phyloP scores from a whole-genome alignment of 2,797 vertebrate species.

The Lacerta viridis region DNA sequence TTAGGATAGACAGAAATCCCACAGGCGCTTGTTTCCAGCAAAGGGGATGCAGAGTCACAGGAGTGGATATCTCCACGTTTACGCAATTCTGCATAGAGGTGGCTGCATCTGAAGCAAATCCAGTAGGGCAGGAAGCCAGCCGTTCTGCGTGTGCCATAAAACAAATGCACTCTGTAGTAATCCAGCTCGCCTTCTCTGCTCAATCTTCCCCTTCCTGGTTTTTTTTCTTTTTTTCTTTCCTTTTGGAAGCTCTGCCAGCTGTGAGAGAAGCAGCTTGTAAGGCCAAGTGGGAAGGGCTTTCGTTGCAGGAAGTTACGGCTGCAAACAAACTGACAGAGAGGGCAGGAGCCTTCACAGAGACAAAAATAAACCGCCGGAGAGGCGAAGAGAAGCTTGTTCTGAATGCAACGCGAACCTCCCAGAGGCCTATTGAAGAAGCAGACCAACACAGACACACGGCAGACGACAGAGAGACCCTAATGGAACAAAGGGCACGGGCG shows the following conservation, averaged over 20 bases:
- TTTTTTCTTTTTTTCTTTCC: neutral
- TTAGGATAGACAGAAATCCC: no score
- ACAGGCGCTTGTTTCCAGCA: no score
- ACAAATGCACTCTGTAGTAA: neutral
- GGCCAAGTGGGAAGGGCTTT: neutral
- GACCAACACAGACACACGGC: neutral
- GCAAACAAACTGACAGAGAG: neutral
- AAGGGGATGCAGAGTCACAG: no score
- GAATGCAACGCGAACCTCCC: neutral
- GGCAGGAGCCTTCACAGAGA: neutral
- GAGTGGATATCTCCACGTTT: neutral
- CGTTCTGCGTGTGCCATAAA: neutral
- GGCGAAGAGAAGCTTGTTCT: neutral
- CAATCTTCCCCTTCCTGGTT: neutral
- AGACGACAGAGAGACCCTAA: neutral
- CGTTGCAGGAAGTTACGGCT: slow-evolving; percentile 27
- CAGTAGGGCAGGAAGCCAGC: neutral
- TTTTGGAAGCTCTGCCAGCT: neutral
- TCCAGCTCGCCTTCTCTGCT: neutral
- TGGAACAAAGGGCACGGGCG: neutral
- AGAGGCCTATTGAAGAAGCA: neutral
- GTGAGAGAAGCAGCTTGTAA: neutral
- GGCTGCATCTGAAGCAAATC: neutral
- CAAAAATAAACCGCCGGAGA: neutral
- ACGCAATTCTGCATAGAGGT: neutral